Evolutionary conservation across 2,888 invertebrate genomes (phyloP).

Genomic region (Acanthopleura granulata): DNA sequence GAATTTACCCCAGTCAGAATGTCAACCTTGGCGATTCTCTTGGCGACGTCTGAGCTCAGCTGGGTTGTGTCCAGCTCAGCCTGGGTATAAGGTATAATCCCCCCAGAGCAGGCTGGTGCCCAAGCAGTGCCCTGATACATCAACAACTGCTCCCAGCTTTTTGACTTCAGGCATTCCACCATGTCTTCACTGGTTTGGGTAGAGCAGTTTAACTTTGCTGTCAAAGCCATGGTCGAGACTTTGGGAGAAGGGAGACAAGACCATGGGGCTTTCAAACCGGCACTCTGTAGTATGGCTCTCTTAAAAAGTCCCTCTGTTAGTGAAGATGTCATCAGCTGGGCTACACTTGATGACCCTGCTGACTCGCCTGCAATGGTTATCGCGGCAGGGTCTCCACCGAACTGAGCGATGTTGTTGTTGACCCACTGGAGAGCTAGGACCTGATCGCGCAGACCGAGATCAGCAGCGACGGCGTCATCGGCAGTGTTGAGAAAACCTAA

Average conservation of each 20-base stretch:
- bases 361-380: slow-evolving; percentile 49
- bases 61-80: not conserved
- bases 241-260: slow-evolving; percentile 26
- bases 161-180: not conserved
- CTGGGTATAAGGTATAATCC: not conserved
- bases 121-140: not conserved
- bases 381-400: slow-evolving; percentile 38
- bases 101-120: not conserved
- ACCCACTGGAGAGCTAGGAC: slow-evolving; percentile 93
- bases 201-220: not conserved
- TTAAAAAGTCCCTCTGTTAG: slow-evolving; percentile 31
- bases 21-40: not conserved
- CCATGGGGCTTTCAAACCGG: slow-evolving; percentile 35
- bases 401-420: slow-evolving; percentile 81
- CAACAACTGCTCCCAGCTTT: not conserved
- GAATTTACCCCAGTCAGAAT: not conserved
- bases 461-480: slow-evolving; percentile 83
- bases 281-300: slow-evolving; percentile 42
- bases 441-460: slow-evolving; percentile 94
- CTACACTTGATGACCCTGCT: slow-evolving; percentile 36
- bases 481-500: slow-evolving; percentile 93
- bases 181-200: not conserved
- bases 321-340: slow-evolving; percentile 39
- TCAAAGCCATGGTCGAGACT: not conserved
- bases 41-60: not conserved